Percentiles rank a stretch among this genome's conserved stretches.
phyloP scores from a whole-genome alignment of 2,888 invertebrate genomes.

The Ischnus inquisitorius region DNA sequence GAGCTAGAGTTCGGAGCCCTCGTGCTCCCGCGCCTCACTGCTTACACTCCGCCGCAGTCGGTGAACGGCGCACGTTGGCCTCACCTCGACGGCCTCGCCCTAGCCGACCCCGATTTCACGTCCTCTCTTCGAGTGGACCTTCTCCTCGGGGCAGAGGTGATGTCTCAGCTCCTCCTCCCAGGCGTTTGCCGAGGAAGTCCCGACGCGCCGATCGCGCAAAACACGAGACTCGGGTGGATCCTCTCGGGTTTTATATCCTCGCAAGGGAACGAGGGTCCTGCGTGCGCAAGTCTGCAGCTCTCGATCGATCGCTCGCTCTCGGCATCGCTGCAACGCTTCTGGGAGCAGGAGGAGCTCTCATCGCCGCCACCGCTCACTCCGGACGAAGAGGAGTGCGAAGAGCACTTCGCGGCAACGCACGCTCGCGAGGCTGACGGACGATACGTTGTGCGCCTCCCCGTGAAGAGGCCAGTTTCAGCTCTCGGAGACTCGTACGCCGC shows the following conservation, averaged over 20 bases:
- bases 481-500: not conserved
- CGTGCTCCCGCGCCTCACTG: not conserved
- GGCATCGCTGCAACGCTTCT: not conserved
- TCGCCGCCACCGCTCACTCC: not conserved
- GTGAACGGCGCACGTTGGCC: not conserved
- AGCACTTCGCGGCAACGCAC: conserved; percentile 10
- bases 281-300: not conserved
- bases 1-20: not conserved
- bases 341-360: not conserved
- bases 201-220: not conserved
- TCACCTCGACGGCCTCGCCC: not conserved
- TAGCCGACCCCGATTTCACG: not conserved
- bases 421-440: not conserved
- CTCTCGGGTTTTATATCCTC: not conserved
- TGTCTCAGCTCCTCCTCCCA: not conserved
- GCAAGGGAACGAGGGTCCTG: not conserved
- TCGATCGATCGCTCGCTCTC: not conserved
- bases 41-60: too few species aligned
- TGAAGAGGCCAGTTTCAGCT: not conserved
- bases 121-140: not conserved
- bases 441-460: not conserved
- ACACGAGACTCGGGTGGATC: not conserved
- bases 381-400: conserved; percentile 23
- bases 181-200: not conserved
- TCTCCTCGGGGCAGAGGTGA: not conserved